A percentile compares a stretch with the other conserved stretches of the same genome.
Conservation (phyloP, 2,888 invertebrate genomes). For the Cerastis rubricosa region DNA sequence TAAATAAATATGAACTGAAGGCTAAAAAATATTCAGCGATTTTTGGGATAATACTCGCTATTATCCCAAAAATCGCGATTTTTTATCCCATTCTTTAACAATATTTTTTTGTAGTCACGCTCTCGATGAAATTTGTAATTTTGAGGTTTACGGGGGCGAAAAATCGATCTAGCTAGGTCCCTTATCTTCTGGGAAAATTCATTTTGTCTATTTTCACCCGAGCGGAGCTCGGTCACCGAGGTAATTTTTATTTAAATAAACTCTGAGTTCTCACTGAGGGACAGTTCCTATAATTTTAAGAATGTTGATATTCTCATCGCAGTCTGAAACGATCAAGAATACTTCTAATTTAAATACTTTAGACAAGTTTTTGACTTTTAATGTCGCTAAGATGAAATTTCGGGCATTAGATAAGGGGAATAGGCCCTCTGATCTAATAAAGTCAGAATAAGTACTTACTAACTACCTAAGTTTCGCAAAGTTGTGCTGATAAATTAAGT, state of each 20-base stretch:
- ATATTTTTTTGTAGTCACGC: neutral
- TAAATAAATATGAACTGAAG: too few species aligned
- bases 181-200: neutral
- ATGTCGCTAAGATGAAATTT: neutral
- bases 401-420: neutral
- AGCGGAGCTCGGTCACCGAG: neutral
- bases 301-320: neutral
- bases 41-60: too few species aligned
- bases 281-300: neutral
- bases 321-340: neutral
- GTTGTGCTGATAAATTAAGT: neutral
- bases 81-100: neutral
- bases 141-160: neutral
- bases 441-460: neutral
- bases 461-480: neutral
- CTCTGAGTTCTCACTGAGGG: neutral
- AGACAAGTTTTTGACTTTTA: neutral
- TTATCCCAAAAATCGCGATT: neutral
- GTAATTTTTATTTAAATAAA: neutral
- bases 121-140: neutral
- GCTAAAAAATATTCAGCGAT: too few species aligned
- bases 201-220: neutral
- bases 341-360: neutral
- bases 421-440: neutral
- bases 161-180: neutral